Evolutionary conservation across 2,888 invertebrate genomes (phyloP).

Genomic region (Hypomecis atomaria): DNA sequence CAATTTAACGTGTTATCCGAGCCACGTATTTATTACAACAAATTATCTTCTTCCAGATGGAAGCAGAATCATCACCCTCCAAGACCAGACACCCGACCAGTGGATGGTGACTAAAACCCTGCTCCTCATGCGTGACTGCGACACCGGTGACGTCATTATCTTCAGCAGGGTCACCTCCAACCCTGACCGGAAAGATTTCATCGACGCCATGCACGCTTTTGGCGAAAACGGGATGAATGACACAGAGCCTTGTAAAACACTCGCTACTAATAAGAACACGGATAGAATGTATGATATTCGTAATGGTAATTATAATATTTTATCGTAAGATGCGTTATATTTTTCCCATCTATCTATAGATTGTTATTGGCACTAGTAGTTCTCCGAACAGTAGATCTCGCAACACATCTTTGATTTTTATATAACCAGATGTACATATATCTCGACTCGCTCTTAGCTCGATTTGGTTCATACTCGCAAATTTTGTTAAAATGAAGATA

Average conservation of each 20-base stretch:
- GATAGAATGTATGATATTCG: background rate
- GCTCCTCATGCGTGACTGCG: constrained; percentile 62
- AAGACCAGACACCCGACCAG: constrained; percentile 55
- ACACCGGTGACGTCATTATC: constrained; percentile 51
- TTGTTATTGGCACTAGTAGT: no score
- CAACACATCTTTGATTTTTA: no score
- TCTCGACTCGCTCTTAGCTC: no score
- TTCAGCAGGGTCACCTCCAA: constrained; percentile 48
- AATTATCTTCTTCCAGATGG: constrained; percentile 37
- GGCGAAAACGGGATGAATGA: constrained; percentile 42
- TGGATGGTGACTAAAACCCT: constrained; percentile 56
- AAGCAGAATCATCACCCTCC: constrained; percentile 39
- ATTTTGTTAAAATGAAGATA: no score
- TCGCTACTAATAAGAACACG: no score
- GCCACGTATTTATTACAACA: no score
- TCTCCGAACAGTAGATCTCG: no score
- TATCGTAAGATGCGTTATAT: background rate
- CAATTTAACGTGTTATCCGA: no score
- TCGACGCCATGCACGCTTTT: constrained; percentile 47
- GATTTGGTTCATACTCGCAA: no score
- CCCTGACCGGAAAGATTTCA: constrained; percentile 40
- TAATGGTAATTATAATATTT: constrained; percentile 1
- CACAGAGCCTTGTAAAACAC: background rate
- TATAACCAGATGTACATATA: no score
- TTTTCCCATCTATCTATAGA: no score